Evolutionary conservation across 64 coral and sea anemone species (phyloP), one percentile per base, ranked within the genome.

Genomic region (Pachyseris speciosa): DNA sequence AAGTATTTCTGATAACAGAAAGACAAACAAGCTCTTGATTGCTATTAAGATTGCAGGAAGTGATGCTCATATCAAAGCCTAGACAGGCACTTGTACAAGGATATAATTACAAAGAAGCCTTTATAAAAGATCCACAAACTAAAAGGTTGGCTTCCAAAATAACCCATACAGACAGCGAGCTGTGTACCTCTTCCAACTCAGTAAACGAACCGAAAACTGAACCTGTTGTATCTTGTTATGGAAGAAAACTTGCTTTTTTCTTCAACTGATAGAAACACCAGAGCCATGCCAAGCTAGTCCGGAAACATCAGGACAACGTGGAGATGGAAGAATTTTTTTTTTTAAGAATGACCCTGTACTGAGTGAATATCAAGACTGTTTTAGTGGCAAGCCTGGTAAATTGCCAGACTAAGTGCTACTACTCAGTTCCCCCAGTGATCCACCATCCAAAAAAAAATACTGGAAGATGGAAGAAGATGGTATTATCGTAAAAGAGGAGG

Each of bases 391-490:
- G n/a, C n/a, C n/a, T n/a, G n/a, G n/a, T n/a, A n/a, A n/a, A n/a
- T n/a, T n/a, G n/a, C n/a, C n/a, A n/a, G n/a, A n/a, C n/a, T n/a
- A n/a, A n/a, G n/a, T n/a, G n/a, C n/a, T n/a, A n/a, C n/a, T n/a
- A n/a, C n/a, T n/a, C n/a, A 31, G 74, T 84, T 12, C 66, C 78
- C 22, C 78, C 89, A 52, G 88, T 69, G 31, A 53, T 72, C 36
- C 74, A 10, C 78, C 89, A 73, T 34, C 58, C 25, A 47, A 31
- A 72, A 67, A 84, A 34, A 92, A 65, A 51, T 37, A 85, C 13
- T 64, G 17, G 22, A 80, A 86, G 68, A 92, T 86, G 81, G 81
- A 86, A 66, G 53, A 92, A 75, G 72, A 86, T 86, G 90, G 81
- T 16, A 92, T 86, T 43, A 86, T 92, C 10, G 90, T 85, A 0